phyloP scores from a whole-genome alignment of 2,888 invertebrate species.

The Tiliacea citrago region DNA sequence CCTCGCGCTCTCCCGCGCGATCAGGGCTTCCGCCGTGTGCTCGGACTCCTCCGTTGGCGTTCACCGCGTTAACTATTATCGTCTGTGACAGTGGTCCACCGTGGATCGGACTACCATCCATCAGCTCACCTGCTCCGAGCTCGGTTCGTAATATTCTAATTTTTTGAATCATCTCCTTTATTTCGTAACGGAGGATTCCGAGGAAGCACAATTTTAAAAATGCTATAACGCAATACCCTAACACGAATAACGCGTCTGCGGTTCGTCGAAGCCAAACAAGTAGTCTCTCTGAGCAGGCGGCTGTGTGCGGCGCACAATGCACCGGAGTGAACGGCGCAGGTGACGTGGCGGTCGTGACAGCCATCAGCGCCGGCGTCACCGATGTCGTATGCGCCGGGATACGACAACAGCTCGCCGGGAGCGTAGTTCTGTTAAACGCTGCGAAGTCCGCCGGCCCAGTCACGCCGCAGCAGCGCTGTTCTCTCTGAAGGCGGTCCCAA shows the following conservation, averaged over 20 bases:
- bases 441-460: constrained; percentile 91
- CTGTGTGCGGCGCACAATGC: constrained; percentile 87
- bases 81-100: constrained; percentile 88
- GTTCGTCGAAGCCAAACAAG: constrained; percentile 94
- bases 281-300: constrained; percentile 94
- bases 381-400: constrained; percentile 84
- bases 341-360: constrained; percentile 81
- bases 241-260: constrained; percentile 94
- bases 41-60: constrained; percentile 91
- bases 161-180: constrained; percentile 97
- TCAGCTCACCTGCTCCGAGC: constrained; percentile 89
- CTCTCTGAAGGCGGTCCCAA: constrained; percentile 94
- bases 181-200: constrained; percentile 96
- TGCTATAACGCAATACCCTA: constrained; percentile 97
- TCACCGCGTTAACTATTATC: constrained; percentile 89
- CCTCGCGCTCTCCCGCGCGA: constrained; percentile 91
- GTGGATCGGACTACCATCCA: constrained; percentile 86
- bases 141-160: constrained; percentile 95
- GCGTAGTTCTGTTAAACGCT: constrained; percentile 82
- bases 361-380: constrained; percentile 88
- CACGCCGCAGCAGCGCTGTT: constrained; percentile 95
- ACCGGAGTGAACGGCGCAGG: constrained; percentile 82
- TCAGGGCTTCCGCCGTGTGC: constrained; percentile 89
- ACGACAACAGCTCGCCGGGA: constrained; percentile 87
- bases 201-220: constrained; percentile 97